phyloP scores from a whole-genome alignment of 2,888 invertebrate genomes.

The Euzetes globulus region DNA sequence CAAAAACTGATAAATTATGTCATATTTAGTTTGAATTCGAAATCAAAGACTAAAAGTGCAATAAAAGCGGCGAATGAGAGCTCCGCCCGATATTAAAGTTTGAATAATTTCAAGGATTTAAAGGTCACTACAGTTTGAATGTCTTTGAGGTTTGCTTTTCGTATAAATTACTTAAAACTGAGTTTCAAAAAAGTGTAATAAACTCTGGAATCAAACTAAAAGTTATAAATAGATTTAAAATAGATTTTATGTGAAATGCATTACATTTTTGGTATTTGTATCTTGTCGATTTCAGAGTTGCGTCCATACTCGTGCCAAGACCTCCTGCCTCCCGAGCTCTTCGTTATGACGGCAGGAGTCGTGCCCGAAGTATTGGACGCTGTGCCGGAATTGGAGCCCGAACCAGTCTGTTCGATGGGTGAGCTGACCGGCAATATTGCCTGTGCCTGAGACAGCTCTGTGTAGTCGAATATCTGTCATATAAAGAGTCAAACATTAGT shows the following conservation, averaged over 20 bases:
- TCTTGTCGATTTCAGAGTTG: constrained; percentile 88
- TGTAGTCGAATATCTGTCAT: constrained; percentile 81
- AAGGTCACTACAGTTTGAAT: constrained; percentile 19
- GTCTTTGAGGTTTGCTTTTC: background rate
- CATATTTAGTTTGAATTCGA: background rate
- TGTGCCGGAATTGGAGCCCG: background rate
- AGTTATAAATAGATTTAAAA: background rate
- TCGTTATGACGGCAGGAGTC: constrained; percentile 34
- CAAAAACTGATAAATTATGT: constrained; percentile 2
- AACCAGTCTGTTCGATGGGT: constrained; percentile 38
- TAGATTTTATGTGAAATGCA: constrained; percentile 48
- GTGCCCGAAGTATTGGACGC: constrained; percentile 16
- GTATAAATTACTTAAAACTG: background rate
- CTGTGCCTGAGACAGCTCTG: constrained; percentile 67
- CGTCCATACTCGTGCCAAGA: constrained; percentile 86
- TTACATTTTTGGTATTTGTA: constrained; percentile 96
- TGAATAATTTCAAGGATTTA: constrained; percentile 26
- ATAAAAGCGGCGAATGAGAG: constrained; percentile 1
- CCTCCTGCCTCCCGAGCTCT: constrained; percentile 45
- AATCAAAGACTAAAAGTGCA: constrained; percentile 5
- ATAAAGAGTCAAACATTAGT: constrained; percentile 2
- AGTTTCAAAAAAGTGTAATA: constrained; percentile 3
- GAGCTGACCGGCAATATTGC: constrained; percentile 41
- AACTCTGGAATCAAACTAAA: background rate
- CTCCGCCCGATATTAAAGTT: constrained; percentile 13